A percentile compares a stretch with the other conserved stretches of the same genome.
These are phyloP conservation scores for Aphelinus atriplicis DNA, from an alignment of 1,140 invertebrate species.

Conservation along the genomic window DNA sequence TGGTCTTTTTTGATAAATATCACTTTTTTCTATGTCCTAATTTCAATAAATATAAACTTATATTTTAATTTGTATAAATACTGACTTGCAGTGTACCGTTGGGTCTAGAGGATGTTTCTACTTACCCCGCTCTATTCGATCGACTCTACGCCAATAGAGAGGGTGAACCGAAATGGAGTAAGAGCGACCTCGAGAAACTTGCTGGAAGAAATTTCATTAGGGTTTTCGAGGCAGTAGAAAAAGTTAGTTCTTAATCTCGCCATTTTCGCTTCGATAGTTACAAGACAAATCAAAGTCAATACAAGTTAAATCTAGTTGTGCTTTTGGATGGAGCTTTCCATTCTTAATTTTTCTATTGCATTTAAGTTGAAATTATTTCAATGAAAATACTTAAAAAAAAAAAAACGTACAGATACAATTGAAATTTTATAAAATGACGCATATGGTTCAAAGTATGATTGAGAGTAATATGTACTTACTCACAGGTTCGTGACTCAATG, in stretches of 20 bases:
- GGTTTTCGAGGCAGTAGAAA: conserved; percentile 75
- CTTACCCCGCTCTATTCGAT: conserved; percentile 74
- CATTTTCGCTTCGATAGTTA: background rate
- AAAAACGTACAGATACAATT: no score
- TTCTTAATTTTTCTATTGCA: no score
- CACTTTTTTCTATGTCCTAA: background rate
- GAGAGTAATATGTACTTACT: background rate
- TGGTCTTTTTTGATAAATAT: conserved; percentile 1
- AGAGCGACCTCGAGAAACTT: conserved; percentile 75
- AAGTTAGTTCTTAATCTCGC: conserved; percentile 62
- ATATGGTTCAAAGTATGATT: no score
- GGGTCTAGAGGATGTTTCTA: conserved; percentile 77
- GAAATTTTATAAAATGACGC: background rate
- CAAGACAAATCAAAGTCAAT: no score
- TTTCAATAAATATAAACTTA: no score
- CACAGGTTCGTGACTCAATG: conserved; percentile 48
- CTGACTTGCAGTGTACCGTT: conserved; percentile 65
- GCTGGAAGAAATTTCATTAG: conserved; percentile 76
- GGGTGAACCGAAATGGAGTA: conserved; percentile 69
- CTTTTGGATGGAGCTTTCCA: no score
- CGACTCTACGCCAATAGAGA: conserved; percentile 61
- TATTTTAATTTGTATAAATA: no score
- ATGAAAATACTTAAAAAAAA: no score
- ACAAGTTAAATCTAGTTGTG: no score
- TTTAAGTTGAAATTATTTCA: no score